Base-by-base conservation (phyloP, 2,113 vertebrate genomes). In the Boulengeromyrus knoepffleri region DNA sequence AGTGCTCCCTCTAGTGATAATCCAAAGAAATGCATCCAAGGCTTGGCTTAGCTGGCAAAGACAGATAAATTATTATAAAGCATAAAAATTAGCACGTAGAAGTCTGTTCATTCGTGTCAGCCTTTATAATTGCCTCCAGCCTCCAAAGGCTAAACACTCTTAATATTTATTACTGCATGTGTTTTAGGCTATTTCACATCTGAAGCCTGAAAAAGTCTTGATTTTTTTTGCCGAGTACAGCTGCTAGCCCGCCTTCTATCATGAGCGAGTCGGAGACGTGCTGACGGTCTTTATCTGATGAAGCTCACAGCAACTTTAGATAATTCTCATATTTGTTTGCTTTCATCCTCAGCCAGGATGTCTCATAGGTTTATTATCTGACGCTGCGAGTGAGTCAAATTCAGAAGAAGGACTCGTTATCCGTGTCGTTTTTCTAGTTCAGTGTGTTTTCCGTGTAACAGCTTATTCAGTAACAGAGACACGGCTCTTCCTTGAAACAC, bases 301-400 rank as follows among this genome's bases (percentile, higher is more conserved):
- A 91, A 53, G 93, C 92, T 92, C 95, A 94, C 93, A 93, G 42
- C 45, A 86, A 46, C 94, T 91, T 89, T 89, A 80, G 88, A 90
- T 92, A 91, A 96, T 94, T 94, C 93, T 94, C 93, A 95, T 96
- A 95, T 62, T 50, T 89, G 90, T 86, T 92, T 92, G 91, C 58
- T 86, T 80, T 39, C 53, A 52, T 66, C 70, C 80, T 90, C 0
- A 0, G 36, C 92, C 91, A 87, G 8, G 91, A 77, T 92, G 91
- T 66, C 88, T 70, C 88, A 21, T 17, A 39, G 12, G 31, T 36
- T 39, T 77, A 39, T 77, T 39, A 39, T 77, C 70, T 77, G 8
- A n/a, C 58, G n/a, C 58, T 77, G 31, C 31, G 5, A 77, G 3
- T 39, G 13, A 77, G 62, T 10, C 62, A n/a, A 70, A 70, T 70